These are phyloP conservation scores for Phalloptychus januarius DNA, from an alignment of 2,797 vertebrate genomes.

Conservation along the genomic window DNA sequence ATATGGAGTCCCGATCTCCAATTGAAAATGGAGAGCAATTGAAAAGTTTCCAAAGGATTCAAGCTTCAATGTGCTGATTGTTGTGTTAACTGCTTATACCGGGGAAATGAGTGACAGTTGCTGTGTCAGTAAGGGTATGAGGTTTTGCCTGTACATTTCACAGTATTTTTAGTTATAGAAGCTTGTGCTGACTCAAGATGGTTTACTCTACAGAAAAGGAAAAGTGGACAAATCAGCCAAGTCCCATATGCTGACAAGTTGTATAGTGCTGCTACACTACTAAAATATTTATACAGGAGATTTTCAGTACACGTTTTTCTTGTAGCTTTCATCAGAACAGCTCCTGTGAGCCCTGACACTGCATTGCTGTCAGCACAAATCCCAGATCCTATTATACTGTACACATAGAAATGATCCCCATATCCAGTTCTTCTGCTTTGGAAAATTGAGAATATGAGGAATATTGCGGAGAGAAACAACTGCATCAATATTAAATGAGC, in stretches of 20 bases:
- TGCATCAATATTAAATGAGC: conserved; percentile 13
- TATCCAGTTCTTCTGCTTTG: conserved; percentile 11
- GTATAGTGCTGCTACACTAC: conserved; percentile 22
- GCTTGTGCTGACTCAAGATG: not conserved
- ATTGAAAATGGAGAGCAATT: not conserved
- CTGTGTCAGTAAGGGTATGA: conserved; percentile 1
- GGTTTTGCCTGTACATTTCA: not conserved
- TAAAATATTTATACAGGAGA: conserved; percentile 27
- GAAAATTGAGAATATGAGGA: conserved; percentile 23
- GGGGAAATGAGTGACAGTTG: not conserved
- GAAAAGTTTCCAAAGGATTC: not conserved
- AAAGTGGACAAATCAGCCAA: not conserved
- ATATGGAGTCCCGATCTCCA: not conserved
- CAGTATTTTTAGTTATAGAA: not conserved
- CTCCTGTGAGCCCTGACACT: conserved; percentile 41
- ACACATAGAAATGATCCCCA: conserved; percentile 37
- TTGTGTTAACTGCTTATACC: not conserved
- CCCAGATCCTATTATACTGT: conserved; percentile 46
- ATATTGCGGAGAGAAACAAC: conserved; percentile 9
- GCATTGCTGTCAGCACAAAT: conserved; percentile 50
- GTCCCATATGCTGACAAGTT: conserved; percentile 18
- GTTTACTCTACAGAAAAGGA: not conserved
- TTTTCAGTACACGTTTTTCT: conserved; percentile 23
- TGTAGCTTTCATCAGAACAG: conserved; percentile 33
- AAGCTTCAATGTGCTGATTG: not conserved